A percentile compares a stretch with the other conserved stretches of the same genome.
These are phyloP conservation scores for Elegia similella DNA, from an alignment of 2,888 invertebrate genomes.

Conservation along the genomic window DNA sequence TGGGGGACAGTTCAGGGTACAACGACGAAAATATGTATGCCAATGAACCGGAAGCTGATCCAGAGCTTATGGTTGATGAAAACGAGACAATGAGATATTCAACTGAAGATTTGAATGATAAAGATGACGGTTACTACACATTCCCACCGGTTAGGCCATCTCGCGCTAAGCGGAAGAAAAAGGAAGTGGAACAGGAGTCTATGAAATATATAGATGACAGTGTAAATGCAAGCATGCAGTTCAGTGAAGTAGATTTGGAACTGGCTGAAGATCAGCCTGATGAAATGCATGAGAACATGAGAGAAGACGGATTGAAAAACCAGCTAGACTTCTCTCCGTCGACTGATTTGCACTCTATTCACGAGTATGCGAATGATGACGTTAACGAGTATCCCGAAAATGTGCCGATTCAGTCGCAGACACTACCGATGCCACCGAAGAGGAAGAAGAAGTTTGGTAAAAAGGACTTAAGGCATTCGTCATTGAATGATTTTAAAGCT, in stretches of 20 bases:
- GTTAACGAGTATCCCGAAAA: slow-evolving; percentile 79
- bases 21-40: slow-evolving; percentile 58
- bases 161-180: slow-evolving; percentile 78
- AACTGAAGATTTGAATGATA: slow-evolving; percentile 68
- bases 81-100: slow-evolving; percentile 61
- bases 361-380: slow-evolving; percentile 75
- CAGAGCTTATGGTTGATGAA: slow-evolving; percentile 61
- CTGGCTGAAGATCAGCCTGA: slow-evolving; percentile 76
- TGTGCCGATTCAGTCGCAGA: slow-evolving; percentile 65
- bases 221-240: slow-evolving; percentile 65
- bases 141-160: slow-evolving; percentile 81
- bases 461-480: slow-evolving; percentile 58
- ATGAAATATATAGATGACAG: slow-evolving; percentile 71
- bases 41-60: slow-evolving; percentile 64
- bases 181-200: slow-evolving; percentile 45
- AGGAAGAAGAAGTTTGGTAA: slow-evolving; percentile 59
- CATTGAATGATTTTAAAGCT: slow-evolving; percentile 60
- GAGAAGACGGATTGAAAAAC: slow-evolving; percentile 48
- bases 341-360: slow-evolving; percentile 64
- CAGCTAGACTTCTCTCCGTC: slow-evolving; percentile 60
- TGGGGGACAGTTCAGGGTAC: slow-evolving; percentile 68
- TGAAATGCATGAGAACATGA: slow-evolving; percentile 42
- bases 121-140: slow-evolving; percentile 78
- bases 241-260: slow-evolving; percentile 69
- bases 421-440: slow-evolving; percentile 73